Conservation (phyloP, 2,797 vertebrate genomes). For the Coracias cyanogaster region DNA sequence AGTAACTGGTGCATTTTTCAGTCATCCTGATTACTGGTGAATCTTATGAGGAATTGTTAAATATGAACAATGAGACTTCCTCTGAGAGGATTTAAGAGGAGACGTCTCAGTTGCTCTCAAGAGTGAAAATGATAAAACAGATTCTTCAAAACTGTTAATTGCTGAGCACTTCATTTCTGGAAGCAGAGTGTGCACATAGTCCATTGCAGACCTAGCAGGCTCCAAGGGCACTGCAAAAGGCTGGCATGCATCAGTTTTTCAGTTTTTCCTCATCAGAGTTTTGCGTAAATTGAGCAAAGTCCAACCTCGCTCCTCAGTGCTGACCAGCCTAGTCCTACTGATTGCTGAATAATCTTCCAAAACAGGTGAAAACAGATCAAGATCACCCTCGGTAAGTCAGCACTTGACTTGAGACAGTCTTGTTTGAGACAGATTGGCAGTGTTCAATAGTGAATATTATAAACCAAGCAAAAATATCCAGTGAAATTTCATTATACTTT, state of each 20-base stretch:
- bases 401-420: no score
- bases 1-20: not conserved
- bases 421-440: not conserved
- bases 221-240: not conserved
- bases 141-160: not conserved
- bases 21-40: not conserved
- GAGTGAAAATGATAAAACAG: not conserved
- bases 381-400: not conserved
- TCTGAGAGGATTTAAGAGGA: not conserved
- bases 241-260: not conserved
- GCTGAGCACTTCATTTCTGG: not conserved
- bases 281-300: not conserved
- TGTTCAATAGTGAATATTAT: not conserved
- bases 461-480: not conserved
- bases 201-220: not conserved
- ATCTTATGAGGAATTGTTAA: not conserved
- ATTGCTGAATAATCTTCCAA: not conserved
- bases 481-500: not conserved
- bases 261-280: not conserved
- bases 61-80: not conserved
- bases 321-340: not conserved
- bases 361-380: not conserved
- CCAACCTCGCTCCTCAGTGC: not conserved
- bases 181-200: not conserved
- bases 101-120: not conserved